Base-by-base conservation (phyloP, 2,888 invertebrate genomes). In the Hecatera dysodea region DNA sequence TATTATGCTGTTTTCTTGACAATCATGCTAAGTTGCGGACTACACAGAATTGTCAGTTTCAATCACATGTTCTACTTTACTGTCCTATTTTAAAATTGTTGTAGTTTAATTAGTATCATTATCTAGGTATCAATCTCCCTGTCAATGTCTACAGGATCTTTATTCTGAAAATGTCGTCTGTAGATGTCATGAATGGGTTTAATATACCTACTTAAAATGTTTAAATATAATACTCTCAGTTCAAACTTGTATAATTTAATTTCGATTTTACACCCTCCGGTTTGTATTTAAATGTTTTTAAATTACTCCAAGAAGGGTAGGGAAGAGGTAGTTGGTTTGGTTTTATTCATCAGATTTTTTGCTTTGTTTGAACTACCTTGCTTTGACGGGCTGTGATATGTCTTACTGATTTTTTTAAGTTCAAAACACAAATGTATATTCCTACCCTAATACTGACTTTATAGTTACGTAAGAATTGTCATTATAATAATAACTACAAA, bases 301-400 rank as follows among this genome's bases (percentile, higher is more conserved):
- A 19, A 8, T 2, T 8, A 44, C 8, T 44, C 44, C 19, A 44
- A 17, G 19, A 44, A 44, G 19, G 19, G n/a, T n/a, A n/a, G n/a
- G n/a, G n/a, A n/a, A n/a, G n/a, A 44, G 8, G 44, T 15, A 15
- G 39, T 44, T 44, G 44, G 15, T 44, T 44, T n/a, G n/a, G n/a
- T n/a, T 17, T 19, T 17, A 52, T 27, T 19, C 19, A 24, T 27
- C 27, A 15, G 24, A 27, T 29, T 29, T 29, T 29, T 29, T 29
- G 6, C 22, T 12, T 5, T 50, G 12, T 27, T 17, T 52, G 8
- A 27, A 17, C 1, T 8, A 52, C 19, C 27, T 53, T 29, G n/a
- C n/a, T 53, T 4, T 53, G 27, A 27, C 27, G 52, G 17, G 53
- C 53, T 53, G 53, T 53, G 27, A 53, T 52, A 52, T 19, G 53